Evolutionary conservation across 1,140 invertebrate genomes (phyloP), one percentile per base, ranked within the genome.

Genomic region (Oncopeltus fasciatus): DNA sequence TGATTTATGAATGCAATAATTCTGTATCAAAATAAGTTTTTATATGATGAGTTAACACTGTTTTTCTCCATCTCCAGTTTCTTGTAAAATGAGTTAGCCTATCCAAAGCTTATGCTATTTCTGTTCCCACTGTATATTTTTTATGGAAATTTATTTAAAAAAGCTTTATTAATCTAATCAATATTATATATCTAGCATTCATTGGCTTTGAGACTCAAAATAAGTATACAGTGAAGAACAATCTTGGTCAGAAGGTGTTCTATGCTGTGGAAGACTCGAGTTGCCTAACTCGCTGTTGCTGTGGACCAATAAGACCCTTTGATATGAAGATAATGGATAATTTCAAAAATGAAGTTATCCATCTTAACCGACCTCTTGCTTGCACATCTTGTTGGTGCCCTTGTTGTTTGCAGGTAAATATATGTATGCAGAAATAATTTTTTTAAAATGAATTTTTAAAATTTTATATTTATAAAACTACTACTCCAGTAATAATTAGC

Each of bases 131-230:
- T 38, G 33, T 38, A 38, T 16, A 38, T 38, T 16, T 38, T 38
- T 16, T 38, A 38, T 5, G 5, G 14, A 16, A 44, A 44, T 11
- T 1, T 46, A 1, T 9, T 46, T 18, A n/a, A 1, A 20, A 20
- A 1, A 20, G 16, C 9, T 46, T 46, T 46, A 46, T 46, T 1
- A 46, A 2, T 4, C 8, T 53, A 53, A 8, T 53, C 26, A 31
- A 49, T 27, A n/a, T 57, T 65, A 56, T 61, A 59, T 65, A 66
- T 74, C 60, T 68, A 84, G 86, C 83, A 18, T 81, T 90, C 66
- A 83, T 82, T 63, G 88, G 88, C n/a, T 92, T 86, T 75, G 90
- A 93, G 74, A 90, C 87, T n/a, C 85, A 87, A 69, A 94, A 93
- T 71, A 92, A 90, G 74, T 92, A 88, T 73, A 82, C 82, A 5